Conservation (phyloP, 2,888 invertebrate species). For the Phortica magna region DNA sequence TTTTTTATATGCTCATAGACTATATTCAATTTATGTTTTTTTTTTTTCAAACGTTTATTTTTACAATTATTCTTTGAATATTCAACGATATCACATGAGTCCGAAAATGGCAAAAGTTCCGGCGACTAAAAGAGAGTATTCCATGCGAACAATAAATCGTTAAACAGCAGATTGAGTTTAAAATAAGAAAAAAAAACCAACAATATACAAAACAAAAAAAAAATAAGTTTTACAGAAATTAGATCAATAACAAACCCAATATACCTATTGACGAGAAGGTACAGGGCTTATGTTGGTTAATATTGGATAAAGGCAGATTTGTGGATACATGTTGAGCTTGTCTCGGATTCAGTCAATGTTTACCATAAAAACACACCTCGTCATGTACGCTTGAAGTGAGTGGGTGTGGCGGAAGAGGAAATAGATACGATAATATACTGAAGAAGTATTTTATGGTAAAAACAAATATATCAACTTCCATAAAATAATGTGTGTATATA, state of each 20-base stretch:
- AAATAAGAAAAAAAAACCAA: conserved; percentile 24
- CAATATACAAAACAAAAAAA: conserved; percentile 36
- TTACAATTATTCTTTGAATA: conserved; percentile 51
- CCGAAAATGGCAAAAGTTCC: conserved; percentile 76
- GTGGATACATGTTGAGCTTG: not conserved
- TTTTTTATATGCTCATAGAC: conserved; percentile 57
- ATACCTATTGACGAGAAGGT: too few species aligned
- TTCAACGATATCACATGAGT: conserved; percentile 76
- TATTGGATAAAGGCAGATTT: not conserved
- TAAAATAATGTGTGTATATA: conserved; percentile 8
- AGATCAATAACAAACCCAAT: too few species aligned
- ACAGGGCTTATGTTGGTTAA: conserved; percentile 1
- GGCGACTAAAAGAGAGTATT: conserved; percentile 68
- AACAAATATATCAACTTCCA: conserved; percentile 17
- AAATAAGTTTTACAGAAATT: conserved; percentile 17
- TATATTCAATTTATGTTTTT: conserved; percentile 61
- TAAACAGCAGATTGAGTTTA: conserved; percentile 34
- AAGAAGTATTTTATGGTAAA: not conserved
- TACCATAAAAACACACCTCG: not conserved
- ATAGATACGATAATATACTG: conserved; percentile 9
- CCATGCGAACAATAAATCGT: conserved; percentile 25
- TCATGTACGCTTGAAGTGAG: conserved; percentile 14
- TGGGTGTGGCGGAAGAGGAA: conserved; percentile 26
- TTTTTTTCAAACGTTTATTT: conserved; percentile 46
- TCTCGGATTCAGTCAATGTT: conserved; percentile 63